Evolutionary conservation across 35 echinoderm and acorn worm species (phyloP).

Genomic region (Ophiothrix spiculata): DNA sequence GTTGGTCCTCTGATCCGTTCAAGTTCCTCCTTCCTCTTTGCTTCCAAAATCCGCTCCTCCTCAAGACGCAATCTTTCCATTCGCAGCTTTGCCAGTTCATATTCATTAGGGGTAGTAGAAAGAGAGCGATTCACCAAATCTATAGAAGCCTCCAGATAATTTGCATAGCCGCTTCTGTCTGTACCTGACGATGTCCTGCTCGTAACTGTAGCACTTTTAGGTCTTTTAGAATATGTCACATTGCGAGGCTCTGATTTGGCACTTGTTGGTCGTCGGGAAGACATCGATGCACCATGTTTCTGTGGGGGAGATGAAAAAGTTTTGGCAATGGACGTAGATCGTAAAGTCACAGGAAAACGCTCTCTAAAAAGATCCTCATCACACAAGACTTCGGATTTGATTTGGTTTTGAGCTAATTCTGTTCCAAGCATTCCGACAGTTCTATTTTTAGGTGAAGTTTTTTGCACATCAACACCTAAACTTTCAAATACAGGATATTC

Average conservation of each 20-base stretch:
- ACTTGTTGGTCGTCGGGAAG: slow-evolving; percentile 7
- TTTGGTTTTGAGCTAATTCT: slow-evolving; percentile 63
- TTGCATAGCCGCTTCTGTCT: slow-evolving; percentile 11
- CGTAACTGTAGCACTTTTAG: background rate
- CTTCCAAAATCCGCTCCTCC: slow-evolving; percentile 69
- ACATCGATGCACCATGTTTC: background rate
- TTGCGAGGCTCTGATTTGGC: background rate
- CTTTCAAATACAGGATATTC: slow-evolving; percentile 81
- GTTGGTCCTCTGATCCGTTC: slow-evolving; percentile 91
- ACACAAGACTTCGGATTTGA: slow-evolving; percentile 51
- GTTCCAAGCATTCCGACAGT: slow-evolving; percentile 81
- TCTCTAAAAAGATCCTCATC: slow-evolving; percentile 37
- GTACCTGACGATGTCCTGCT: background rate
- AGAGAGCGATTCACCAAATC: slow-evolving; percentile 60
- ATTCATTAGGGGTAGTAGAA: slow-evolving; percentile 70
- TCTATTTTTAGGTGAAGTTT: slow-evolving; percentile 40
- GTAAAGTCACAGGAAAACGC: slow-evolving; percentile 74
- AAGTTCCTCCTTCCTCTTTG: slow-evolving; percentile 81
- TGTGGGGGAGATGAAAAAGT: slow-evolving; percentile 51
- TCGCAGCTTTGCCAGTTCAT: slow-evolving; percentile 84
- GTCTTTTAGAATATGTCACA: background rate
- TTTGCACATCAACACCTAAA: slow-evolving; percentile 53
- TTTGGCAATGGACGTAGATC: slow-evolving; percentile 49
- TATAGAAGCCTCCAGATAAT: slow-evolving; percentile 57
- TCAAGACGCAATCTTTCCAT: slow-evolving; percentile 94